Base-by-base conservation (phyloP, 2,888 invertebrate species). In the Netelia virgata region DNA sequence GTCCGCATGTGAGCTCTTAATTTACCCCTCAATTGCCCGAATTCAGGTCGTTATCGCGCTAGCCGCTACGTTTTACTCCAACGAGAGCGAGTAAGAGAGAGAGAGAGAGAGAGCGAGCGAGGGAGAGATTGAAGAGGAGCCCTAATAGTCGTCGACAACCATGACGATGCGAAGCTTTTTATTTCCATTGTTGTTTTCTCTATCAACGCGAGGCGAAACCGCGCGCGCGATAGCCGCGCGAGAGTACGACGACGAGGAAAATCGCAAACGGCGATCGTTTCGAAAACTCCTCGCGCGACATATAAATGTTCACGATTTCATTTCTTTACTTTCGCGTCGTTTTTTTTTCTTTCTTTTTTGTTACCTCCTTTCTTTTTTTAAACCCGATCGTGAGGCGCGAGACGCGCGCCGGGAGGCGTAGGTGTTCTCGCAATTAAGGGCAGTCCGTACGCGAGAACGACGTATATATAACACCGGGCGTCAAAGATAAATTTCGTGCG, bases 21-120 rank as follows among this genome's bases (percentile, higher is more conserved):
- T 87, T 88, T 80, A 76, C 41, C 75, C 83, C 87, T 88, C 89
- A 90, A 90, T 90, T 89, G 88, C 81, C 86, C 82, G 85, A 88
- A 89, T 90, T 90, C 86, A 81, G 85, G 82, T 85, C 87, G 83
- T 87, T 87, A 86, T 86, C 80, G 64, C 73, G 66, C 73, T 64
- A 47, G 63, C 72, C 18, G 41, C 64, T 74, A 23, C 68, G 47
- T 9, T 47, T 47, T 47, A 1, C n/a, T 28, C 28, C 28, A 28
- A 2, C 28, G 28, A 28, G 28, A 28, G 28, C 28, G 28, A 28
- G 28, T 2, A 1, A 3, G 23, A 23, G 23, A 1, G 28, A 28
- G 28, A 47, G 9, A 6, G 9, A 9, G 64, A 36, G 23, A 64
- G n/a, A 20, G 10, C 3, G 20, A 9, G 64, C 11, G 68, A 11